Conservation (phyloP, 1,140 invertebrate genomes). For the Amyelois transitella region DNA sequence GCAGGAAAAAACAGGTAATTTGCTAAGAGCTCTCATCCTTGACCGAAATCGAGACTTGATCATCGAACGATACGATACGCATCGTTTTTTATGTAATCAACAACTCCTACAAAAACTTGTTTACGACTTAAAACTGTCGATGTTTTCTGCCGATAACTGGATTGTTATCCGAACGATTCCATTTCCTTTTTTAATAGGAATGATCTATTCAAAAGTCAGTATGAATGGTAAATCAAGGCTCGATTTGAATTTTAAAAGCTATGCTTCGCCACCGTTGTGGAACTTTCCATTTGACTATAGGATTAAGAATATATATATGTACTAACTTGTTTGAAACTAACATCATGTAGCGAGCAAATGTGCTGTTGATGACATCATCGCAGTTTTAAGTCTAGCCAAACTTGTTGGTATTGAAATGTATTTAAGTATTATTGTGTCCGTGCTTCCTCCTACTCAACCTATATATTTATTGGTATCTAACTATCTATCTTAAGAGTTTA, state of each 20-base stretch:
- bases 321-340: not conserved
- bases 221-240: constrained; percentile 23
- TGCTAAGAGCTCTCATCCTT: constrained; percentile 24
- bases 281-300: constrained; percentile 37
- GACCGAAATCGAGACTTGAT: constrained; percentile 33
- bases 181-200: constrained; percentile 31
- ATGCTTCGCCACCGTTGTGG: constrained; percentile 18
- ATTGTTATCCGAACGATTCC: constrained; percentile 20
- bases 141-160: constrained; percentile 25
- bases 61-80: constrained; percentile 13
- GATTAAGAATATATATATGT: constrained; percentile 15
- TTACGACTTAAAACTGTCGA: constrained; percentile 10
- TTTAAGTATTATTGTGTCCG: not conserved
- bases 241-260: constrained; percentile 40
- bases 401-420: constrained; percentile 19
- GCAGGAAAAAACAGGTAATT: not conserved
- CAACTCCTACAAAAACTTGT: constrained; percentile 21
- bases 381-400: constrained; percentile 20
- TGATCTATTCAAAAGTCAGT: constrained; percentile 31
- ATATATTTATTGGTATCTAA: not conserved
- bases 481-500: not conserved
- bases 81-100: constrained; percentile 11
- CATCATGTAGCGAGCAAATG: constrained; percentile 6
- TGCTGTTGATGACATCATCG: constrained; percentile 25
- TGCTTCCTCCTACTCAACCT: not conserved